Base-by-base conservation (phyloP, 2,888 invertebrate genomes). In the Sinhomidia bicolor region DNA sequence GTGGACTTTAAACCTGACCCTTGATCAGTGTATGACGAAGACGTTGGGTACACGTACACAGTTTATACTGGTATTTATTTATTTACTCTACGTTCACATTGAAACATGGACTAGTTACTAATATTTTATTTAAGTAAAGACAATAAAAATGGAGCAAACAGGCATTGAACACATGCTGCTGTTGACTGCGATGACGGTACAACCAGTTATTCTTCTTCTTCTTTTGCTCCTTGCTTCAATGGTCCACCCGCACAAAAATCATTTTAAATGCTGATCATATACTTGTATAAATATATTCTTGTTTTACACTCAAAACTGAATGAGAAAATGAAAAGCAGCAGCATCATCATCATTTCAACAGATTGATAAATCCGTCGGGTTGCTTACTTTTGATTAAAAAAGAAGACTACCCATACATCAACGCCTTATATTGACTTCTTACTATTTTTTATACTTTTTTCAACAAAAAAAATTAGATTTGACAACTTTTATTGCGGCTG, bases 1-100 rank as follows among this genome's bases (percentile, higher is more conserved):
- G 12, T 71, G 85, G 85, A 86, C 85, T 86, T 86, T 86, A 57
- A 57, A 80, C 85, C 71, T 80, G 85, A 86, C 85, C 85, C 85
- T 85, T 85, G 85, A 65, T 65, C 85, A 54, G 10, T 10, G 17
- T 76, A n/a, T n/a, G n/a, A n/a, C n/a, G n/a, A n/a, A n/a, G n/a
- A n/a, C n/a, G n/a, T n/a, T n/a, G n/a, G n/a, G n/a, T n/a, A n/a
- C n/a, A n/a, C n/a, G n/a, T n/a, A n/a, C n/a, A n/a, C n/a, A n/a
- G n/a, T n/a, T n/a, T n/a, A n/a, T n/a, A n/a, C n/a, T 36, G 5
- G 9, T 62, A 62, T 57, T 78, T 23, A 51, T 20, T 47, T 44
- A 23, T 47, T 76, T 76, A 17, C n/a, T 41, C 65, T 29, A 60
- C 23, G 57, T 29, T 26, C 12, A 29, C 4, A 29, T 60, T 29